Conservation (phyloP, 2,888 invertebrate species). For the Acanthacorydalis orientalis region DNA sequence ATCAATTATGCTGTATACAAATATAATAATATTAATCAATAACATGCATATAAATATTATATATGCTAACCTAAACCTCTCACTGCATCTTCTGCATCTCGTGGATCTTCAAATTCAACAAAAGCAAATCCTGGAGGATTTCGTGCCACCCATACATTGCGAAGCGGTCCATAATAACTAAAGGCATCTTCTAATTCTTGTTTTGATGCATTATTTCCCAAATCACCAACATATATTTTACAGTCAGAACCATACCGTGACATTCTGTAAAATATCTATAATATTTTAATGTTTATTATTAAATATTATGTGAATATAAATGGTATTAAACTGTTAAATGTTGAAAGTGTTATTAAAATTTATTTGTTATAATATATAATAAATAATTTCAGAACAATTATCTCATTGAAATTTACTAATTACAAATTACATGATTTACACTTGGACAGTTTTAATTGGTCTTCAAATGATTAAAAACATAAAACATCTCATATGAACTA, state of each 20-base stretch:
- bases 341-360: too few species aligned
- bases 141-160: conserved; percentile 95
- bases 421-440: too few species aligned
- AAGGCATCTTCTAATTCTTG: conserved; percentile 88
- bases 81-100: conserved; percentile 87
- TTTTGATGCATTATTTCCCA: conserved; percentile 81
- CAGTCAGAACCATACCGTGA: conserved; percentile 72
- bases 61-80: conserved; percentile 24
- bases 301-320: too few species aligned
- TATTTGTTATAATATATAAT: too few species aligned
- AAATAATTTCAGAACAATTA: too few species aligned
- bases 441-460: too few species aligned
- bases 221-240: conserved; percentile 91
- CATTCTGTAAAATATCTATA: conserved; percentile 26
- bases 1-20: neutral
- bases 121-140: conserved; percentile 93
- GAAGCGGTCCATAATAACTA: conserved; percentile 76
- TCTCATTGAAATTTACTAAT: too few species aligned
- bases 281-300: too few species aligned
- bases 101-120: conserved; percentile 82
- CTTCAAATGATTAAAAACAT: too few species aligned
- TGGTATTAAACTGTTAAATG: too few species aligned
- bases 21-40: neutral
- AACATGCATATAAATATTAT: neutral
- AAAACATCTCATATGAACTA: too few species aligned